These are phyloP conservation scores for Eledone cirrhosa DNA, from an alignment of 2,888 invertebrate genomes.

Conservation along the genomic window DNA sequence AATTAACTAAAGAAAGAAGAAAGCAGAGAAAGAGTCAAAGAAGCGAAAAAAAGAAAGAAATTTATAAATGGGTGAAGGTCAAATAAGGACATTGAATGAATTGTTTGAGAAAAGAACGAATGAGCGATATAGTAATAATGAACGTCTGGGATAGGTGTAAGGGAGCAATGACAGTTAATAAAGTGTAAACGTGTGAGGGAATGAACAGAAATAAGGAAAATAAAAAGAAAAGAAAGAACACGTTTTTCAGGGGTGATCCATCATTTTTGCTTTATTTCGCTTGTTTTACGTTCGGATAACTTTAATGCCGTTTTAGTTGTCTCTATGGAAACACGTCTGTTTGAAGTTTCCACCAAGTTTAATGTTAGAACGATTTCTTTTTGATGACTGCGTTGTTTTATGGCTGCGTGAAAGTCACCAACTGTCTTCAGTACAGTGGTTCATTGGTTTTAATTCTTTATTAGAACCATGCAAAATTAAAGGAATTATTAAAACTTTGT, in stretches of 20 bases:
- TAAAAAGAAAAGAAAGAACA: not conserved
- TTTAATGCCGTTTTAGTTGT: conserved; percentile 15
- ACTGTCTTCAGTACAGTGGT: no score
- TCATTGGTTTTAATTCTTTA: no score
- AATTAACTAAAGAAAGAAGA: not conserved
- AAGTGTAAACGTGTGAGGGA: no score
- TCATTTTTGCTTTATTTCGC: conserved; percentile 20
- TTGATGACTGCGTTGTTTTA: conserved; percentile 23
- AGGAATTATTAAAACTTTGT: no score
- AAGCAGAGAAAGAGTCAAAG: not conserved
- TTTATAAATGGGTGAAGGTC: not conserved
- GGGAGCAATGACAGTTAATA: no score
- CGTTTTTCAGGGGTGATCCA: conserved; percentile 7
- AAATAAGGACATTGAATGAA: not conserved
- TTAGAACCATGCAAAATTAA: no score
- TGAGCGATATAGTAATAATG: not conserved
- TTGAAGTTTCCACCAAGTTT: conserved; percentile 17
- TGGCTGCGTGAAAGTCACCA: not conserved
- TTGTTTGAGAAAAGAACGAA: not conserved
- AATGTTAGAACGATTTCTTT: conserved; percentile 19
- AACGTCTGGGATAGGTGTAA: not conserved
- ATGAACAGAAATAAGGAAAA: no score
- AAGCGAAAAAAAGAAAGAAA: not conserved
- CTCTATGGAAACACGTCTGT: conserved; percentile 15
- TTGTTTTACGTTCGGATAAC: conserved; percentile 17